These are phyloP conservation scores for Psettodes erumei DNA, from an alignment of 2,113 vertebrate species.

Conservation along the genomic window DNA sequence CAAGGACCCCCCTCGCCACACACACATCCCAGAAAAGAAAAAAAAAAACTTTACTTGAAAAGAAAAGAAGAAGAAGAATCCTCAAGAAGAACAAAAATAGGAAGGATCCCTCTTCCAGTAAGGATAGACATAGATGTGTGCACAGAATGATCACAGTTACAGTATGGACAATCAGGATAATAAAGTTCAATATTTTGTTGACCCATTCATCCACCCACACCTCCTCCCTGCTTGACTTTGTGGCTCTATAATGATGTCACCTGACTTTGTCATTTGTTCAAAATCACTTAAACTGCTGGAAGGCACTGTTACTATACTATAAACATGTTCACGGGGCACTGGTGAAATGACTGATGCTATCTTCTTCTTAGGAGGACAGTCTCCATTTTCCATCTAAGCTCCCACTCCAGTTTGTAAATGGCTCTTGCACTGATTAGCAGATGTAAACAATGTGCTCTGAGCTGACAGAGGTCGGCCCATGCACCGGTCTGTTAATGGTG, in stretches of 20 bases:
- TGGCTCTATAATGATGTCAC: neutral
- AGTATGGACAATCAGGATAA: neutral
- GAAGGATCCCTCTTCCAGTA: too few relatives aligned
- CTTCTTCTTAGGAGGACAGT: neutral
- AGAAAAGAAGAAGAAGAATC: too few relatives aligned
- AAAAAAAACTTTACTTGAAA: too few relatives aligned
- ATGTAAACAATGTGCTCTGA: slow-evolving; percentile 5
- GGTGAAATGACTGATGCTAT: too few relatives aligned
- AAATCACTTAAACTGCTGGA: neutral
- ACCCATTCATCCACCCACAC: neutral
- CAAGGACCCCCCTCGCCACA: too few relatives aligned
- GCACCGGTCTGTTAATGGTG: slow-evolving; percentile 1
- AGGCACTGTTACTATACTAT: neutral
- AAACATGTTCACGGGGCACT: neutral
- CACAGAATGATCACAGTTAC: too few relatives aligned
- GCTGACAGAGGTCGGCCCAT: neutral
- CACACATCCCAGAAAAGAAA: too few relatives aligned
- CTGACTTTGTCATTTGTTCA: neutral
- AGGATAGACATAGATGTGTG: too few relatives aligned
- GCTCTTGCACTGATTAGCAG: neutral
- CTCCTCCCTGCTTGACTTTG: neutral
- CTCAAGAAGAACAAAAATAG: too few relatives aligned
- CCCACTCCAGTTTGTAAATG: neutral
- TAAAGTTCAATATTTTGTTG: neutral
- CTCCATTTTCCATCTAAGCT: neutral